Percentiles rank a stretch among this genome's conserved stretches.
phyloP scores from a whole-genome alignment of 2,888 invertebrate genomes.

The Ethmia dodecea region DNA sequence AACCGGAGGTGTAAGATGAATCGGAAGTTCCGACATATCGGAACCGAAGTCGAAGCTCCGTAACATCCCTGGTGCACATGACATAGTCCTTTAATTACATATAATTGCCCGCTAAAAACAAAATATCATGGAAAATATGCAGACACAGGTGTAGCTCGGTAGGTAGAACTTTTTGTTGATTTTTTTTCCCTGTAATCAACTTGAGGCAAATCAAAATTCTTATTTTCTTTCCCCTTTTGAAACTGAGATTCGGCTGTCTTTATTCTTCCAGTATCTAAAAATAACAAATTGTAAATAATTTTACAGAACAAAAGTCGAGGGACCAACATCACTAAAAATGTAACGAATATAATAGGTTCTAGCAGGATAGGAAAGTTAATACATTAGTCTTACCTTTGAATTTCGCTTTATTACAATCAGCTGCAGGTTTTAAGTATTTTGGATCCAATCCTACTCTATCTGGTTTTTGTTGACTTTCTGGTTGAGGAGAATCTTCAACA shows the following conservation, averaged over 20 bases:
- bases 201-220: conserved; percentile 49
- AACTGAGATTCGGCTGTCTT: conserved; percentile 24
- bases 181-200: conserved; percentile 67
- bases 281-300: too few relatives aligned
- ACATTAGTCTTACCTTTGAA: conserved; percentile 15
- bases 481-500: conserved; percentile 51
- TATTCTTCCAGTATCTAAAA: conserved; percentile 30
- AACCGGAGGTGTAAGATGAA: too few relatives aligned
- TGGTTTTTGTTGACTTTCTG: conserved; percentile 27
- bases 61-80: too few relatives aligned
- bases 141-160: conserved; percentile 61
- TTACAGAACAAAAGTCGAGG: too few relatives aligned
- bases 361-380: too few relatives aligned
- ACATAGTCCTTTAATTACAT: too few relatives aligned
- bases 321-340: conserved; percentile 2
- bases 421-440: conserved; percentile 58
- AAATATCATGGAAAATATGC: conserved; percentile 47
- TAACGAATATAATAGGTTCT: too few relatives aligned
- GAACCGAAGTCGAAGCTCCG: too few relatives aligned
- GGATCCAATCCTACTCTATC: conserved; percentile 54
- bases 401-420: conserved; percentile 30
- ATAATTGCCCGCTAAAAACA: too few relatives aligned
- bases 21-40: too few relatives aligned
- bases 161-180: conserved; percentile 45
- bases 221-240: conserved; percentile 60